A percentile compares a stretch with the other conserved stretches of the same genome.
These are phyloP conservation scores for Tursiops truncatus DNA, from an alignment of 2,113 vertebrate species.

Conservation along the genomic window DNA sequence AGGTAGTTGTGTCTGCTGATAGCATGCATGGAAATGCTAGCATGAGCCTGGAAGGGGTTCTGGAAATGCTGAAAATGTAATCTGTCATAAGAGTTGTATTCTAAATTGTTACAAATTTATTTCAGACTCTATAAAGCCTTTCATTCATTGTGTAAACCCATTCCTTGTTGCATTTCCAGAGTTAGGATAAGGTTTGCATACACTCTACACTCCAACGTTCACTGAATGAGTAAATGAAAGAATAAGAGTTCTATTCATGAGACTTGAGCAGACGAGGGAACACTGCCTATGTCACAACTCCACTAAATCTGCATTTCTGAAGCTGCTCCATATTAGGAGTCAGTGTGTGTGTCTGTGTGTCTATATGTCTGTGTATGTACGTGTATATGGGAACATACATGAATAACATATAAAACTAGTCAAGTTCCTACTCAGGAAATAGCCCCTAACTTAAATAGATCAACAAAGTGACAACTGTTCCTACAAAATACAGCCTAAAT, in stretches of 20 bases:
- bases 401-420: neutral
- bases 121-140: neutral
- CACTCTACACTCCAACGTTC: neutral
- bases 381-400: neutral
- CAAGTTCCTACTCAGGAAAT: neutral
- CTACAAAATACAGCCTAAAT: neutral
- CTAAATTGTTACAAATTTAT: neutral
- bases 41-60: neutral
- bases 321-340: neutral
- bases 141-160: neutral
- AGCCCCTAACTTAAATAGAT: neutral
- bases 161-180: neutral
- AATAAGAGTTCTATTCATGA: neutral
- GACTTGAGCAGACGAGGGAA: neutral
- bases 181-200: neutral
- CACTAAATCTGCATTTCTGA: neutral
- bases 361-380: neutral
- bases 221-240: neutral
- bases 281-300: neutral
- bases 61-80: neutral
- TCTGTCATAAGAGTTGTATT: neutral
- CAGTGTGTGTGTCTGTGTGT: neutral
- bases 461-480: neutral
- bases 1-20: neutral
- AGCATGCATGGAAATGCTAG: neutral